These are phyloP conservation scores for Amphipyra berbera DNA, from an alignment of 2,888 invertebrate species.

Conservation along the genomic window DNA sequence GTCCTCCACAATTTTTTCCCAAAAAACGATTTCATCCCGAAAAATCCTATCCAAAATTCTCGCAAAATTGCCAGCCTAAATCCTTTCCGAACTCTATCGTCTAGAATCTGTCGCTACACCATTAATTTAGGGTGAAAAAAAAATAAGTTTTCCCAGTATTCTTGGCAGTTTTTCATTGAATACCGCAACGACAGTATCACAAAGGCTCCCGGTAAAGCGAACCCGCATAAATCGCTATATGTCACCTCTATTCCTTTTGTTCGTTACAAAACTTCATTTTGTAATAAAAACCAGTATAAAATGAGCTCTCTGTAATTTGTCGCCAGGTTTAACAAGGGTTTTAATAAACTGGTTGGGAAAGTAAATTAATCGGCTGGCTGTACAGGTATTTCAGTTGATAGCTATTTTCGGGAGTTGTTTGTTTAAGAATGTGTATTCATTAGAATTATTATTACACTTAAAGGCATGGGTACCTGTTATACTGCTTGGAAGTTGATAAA, in stretches of 20 bases:
- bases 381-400: conserved; percentile 48
- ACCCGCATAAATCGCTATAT: conserved; percentile 76
- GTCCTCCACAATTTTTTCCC: background rate
- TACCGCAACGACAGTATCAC: conserved; percentile 68
- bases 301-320: conserved; percentile 32
- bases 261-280: conserved; percentile 73
- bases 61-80: background rate
- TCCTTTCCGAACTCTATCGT: background rate
- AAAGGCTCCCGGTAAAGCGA: conserved; percentile 62
- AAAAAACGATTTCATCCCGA: background rate
- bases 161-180: conserved; percentile 68
- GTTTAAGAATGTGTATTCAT: conserved; percentile 45
- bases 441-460: conserved; percentile 16
- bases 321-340: conserved; percentile 7
- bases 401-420: conserved; percentile 33
- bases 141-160: conserved; percentile 23
- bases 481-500: background rate
- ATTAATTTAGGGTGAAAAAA: conserved; percentile 28
- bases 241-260: conserved; percentile 74
- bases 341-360: conserved; percentile 36
- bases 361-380: conserved; percentile 51
- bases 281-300: conserved; percentile 53
- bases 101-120: background rate
- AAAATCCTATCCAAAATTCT: background rate
- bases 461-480: background rate